Conservation (phyloP, 2,888 invertebrate genomes). For the Operophtera brumata region DNA sequence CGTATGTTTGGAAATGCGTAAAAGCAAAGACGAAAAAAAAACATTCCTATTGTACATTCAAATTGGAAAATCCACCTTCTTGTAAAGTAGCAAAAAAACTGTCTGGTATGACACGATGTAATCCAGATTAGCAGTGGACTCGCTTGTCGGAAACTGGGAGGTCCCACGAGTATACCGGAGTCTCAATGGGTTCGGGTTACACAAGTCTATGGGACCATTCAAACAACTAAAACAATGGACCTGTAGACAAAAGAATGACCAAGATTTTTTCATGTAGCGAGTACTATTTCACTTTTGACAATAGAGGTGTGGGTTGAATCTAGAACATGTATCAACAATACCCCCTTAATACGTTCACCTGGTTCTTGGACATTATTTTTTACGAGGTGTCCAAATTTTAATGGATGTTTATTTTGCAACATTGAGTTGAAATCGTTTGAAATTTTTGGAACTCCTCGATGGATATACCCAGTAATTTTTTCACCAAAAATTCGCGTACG, state of each 20-base stretch:
- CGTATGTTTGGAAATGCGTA: no score
- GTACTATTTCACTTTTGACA: constrained; percentile 25
- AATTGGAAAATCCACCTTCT: no score
- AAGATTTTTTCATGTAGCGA: constrained; percentile 17
- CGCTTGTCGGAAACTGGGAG: constrained; percentile 11
- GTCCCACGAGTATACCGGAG: constrained; percentile 21
- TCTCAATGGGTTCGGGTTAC: constrained; percentile 21
- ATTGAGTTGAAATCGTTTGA: not conserved
- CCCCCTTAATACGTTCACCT: not conserved
- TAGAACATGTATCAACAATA: constrained; percentile 2
- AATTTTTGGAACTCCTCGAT: no score
- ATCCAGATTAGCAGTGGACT: constrained; percentile 16
- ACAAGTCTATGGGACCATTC: constrained; percentile 24
- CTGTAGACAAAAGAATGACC: constrained; percentile 27
- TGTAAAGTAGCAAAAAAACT: no score
- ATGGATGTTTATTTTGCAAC: not conserved
- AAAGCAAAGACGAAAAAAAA: no score
- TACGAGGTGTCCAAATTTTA: constrained; percentile 1
- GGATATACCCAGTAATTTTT: no score
- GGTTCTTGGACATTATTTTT: not conserved
- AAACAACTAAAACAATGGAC: constrained; percentile 31
- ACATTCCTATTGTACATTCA: no score
- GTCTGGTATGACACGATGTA: no score
- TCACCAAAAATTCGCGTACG: no score
- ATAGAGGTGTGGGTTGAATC: constrained; percentile 14